These are phyloP conservation scores for Psilanteris sp. DNA, from an alignment of 1,140 invertebrate genomes.

Conservation along the genomic window DNA sequence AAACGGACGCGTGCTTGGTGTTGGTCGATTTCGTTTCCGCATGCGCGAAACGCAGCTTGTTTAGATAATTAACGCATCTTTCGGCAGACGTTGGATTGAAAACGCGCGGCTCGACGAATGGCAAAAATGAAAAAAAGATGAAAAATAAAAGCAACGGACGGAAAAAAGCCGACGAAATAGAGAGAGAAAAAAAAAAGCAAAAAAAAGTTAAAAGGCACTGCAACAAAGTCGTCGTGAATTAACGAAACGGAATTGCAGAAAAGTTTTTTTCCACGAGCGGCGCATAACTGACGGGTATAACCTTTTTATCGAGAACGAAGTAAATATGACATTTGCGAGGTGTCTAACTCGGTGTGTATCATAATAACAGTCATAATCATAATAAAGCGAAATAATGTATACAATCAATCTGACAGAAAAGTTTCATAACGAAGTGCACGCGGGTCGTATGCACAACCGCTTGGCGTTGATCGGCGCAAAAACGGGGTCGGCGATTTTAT, in stretches of 20 bases:
- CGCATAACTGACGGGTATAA: slow-evolving; percentile 37
- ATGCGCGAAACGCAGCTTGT: no score
- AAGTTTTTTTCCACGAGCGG: slow-evolving; percentile 49
- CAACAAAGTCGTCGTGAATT: slow-evolving; percentile 34
- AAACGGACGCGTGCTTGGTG: no score
- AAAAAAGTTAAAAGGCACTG: slow-evolving; percentile 19
- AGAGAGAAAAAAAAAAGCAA: neutral
- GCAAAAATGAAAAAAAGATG: no score
- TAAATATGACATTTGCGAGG: slow-evolving; percentile 54
- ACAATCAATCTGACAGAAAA: slow-evolving; percentile 48
- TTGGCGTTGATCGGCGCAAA: slow-evolving; percentile 27
- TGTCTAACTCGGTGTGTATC: slow-evolving; percentile 33
- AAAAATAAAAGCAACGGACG: no score
- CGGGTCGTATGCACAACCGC: slow-evolving; percentile 6
- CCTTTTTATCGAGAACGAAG: slow-evolving; percentile 51
- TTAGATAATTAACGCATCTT: no score
- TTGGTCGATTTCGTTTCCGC: no score
- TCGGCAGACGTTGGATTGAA: no score
- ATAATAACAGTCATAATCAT: slow-evolving; percentile 47
- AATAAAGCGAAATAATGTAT: slow-evolving; percentile 37
- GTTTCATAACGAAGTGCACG: slow-evolving; percentile 39
- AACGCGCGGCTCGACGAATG: no score
- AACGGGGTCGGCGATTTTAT: slow-evolving; percentile 34
- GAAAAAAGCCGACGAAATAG: slow-evolving; percentile 8
- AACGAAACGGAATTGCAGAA: slow-evolving; percentile 38